phyloP scores from a whole-genome alignment of 2,888 invertebrate species.

The Caenorhabditis zanzibari region DNA sequence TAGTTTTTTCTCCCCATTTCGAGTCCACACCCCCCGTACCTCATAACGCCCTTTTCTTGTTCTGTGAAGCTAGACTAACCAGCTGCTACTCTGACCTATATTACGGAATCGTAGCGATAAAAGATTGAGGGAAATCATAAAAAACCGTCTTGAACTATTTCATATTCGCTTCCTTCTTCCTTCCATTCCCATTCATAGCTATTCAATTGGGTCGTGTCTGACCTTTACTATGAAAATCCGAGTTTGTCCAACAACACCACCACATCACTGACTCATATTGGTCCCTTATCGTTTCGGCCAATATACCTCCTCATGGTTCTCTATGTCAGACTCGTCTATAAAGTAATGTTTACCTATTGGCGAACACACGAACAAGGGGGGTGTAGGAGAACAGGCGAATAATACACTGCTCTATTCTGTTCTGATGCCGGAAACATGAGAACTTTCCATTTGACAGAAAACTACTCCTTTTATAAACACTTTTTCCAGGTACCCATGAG shows the following conservation, averaged over 20 bases:
- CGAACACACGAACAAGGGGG: conserved; percentile 49
- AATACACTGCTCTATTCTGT: conserved; percentile 28
- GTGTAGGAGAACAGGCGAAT: conserved; percentile 18
- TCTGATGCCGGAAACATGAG: conserved; percentile 38
- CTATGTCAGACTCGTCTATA: conserved; percentile 63
- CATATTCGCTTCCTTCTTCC: background rate
- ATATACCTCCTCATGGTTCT: conserved; percentile 58
- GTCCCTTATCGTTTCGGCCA: conserved; percentile 39
- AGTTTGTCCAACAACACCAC: conserved; percentile 57
- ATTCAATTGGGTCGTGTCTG: conserved; percentile 50
- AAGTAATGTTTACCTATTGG: conserved; percentile 63
- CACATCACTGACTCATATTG: conserved; percentile 34
- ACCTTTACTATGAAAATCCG: conserved; percentile 56
- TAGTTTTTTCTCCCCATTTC: conserved; percentile 24
- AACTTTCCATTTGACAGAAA: conserved; percentile 22
- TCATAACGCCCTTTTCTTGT: conserved; percentile 45
- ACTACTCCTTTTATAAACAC: background rate
- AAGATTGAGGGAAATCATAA: conserved; percentile 17
- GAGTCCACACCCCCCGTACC: conserved; percentile 55
- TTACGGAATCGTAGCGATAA: conserved; percentile 32
- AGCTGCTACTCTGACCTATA: conserved; percentile 51
- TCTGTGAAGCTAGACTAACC: conserved; percentile 30
- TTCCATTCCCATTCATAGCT: conserved; percentile 37
- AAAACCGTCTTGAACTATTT: conserved; percentile 33
- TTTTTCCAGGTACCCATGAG: conserved; percentile 58